Percentiles rank a stretch among this genome's conserved stretches.
These are phyloP conservation scores for Sesia bembeciformis DNA, from an alignment of 2,888 invertebrate genomes.

Conservation along the genomic window DNA sequence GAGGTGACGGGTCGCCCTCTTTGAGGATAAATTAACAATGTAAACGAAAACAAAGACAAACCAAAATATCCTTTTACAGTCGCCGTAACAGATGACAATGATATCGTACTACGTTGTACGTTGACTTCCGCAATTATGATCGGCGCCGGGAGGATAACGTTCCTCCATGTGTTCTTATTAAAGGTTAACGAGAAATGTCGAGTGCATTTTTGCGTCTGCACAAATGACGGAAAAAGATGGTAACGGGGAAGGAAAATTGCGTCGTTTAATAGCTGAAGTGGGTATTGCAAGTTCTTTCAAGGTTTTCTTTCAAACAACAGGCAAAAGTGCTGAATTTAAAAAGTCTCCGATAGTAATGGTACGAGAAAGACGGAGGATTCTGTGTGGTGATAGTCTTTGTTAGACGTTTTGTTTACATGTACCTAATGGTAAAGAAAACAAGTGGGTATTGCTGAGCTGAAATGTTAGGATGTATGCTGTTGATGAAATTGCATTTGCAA, in stretches of 20 bases:
- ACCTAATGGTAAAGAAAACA: too few species aligned
- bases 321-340: too few species aligned
- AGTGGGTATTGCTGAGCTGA: too few species aligned
- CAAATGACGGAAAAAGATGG: constrained; percentile 33
- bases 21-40: neutral
- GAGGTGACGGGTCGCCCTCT: neutral
- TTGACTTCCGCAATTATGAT: constrained; percentile 52
- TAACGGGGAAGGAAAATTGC: constrained; percentile 17
- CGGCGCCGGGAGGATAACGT: constrained; percentile 29
- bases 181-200: constrained; percentile 56
- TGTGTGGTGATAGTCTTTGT: too few species aligned
- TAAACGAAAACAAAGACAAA: constrained; percentile 12
- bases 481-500: too few species aligned
- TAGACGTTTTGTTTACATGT: too few species aligned
- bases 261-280: neutral
- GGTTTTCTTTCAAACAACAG: too few species aligned
- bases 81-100: constrained; percentile 14
- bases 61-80: constrained; percentile 9
- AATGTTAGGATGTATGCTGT: too few species aligned
- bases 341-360: too few species aligned
- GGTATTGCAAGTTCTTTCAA: too few species aligned
- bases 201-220: constrained; percentile 38
- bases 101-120: constrained; percentile 12
- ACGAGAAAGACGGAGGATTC: too few species aligned
- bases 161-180: constrained; percentile 36